Conservation (phyloP, 37 sponge, comb jelly and placozoan species). For the Cliona cf. orientalis region DNA sequence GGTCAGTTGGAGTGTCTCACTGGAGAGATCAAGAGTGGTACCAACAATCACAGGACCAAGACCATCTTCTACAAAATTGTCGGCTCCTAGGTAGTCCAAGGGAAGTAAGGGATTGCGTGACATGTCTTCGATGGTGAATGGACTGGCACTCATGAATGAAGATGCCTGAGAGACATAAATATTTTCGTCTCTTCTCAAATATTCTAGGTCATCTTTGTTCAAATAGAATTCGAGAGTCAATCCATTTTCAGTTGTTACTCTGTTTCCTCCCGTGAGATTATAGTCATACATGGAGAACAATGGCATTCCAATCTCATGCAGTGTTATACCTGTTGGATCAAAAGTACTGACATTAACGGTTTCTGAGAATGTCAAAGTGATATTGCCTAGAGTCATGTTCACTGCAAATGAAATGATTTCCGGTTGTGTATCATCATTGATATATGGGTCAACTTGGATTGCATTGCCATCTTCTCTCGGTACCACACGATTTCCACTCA, state of each 20-base stretch:
- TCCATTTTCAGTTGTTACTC: conserved; percentile 56
- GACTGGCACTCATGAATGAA: conserved; percentile 61
- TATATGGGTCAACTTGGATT: conserved; percentile 42
- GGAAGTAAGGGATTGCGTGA: conserved; percentile 58
- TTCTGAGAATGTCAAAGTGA: conserved; percentile 75
- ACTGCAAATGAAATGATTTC: conserved; percentile 59
- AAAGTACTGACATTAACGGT: conserved; percentile 81
- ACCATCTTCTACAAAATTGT: conserved; percentile 39
- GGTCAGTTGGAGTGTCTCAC: conserved; percentile 46
- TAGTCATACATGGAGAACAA: conserved; percentile 20
- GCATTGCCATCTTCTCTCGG: conserved; percentile 29
- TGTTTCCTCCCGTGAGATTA: conserved; percentile 74
- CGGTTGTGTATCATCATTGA: conserved; percentile 69
- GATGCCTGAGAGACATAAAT: conserved; percentile 17
- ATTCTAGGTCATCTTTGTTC: conserved; percentile 61
- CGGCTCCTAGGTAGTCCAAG: conserved; percentile 23
- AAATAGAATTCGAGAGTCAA: conserved; percentile 69
- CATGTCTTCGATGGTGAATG: conserved; percentile 74
- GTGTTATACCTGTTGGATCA: conserved; percentile 55
- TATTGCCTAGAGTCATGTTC: conserved; percentile 82
- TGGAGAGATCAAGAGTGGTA: conserved; percentile 59
- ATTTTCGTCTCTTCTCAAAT: conserved; percentile 17
- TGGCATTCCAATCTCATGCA: conserved; percentile 18
- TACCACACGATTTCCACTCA: conserved; percentile 59
- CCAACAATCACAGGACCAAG: conserved; percentile 61